Percentiles rank a stretch among this genome's conserved stretches.
phyloP scores from a whole-genome alignment of 1,140 invertebrate genomes.

The Gerris buenoi region DNA sequence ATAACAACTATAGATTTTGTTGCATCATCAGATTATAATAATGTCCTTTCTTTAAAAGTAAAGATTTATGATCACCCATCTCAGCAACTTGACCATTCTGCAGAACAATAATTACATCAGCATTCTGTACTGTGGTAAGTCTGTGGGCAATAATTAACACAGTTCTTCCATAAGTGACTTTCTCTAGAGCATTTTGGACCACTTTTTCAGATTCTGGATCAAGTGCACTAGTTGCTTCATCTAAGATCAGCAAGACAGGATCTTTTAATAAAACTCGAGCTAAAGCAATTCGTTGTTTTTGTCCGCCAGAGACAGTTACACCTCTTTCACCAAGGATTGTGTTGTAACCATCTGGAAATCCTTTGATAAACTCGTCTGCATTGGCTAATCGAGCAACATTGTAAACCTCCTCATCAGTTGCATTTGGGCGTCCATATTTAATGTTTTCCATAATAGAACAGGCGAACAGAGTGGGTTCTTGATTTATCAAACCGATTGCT shows the following conservation, averaged over 20 bases:
- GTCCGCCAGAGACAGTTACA: conserved; percentile 61
- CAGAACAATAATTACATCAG: conserved; percentile 75
- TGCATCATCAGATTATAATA: conserved; percentile 5
- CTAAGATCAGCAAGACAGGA: conserved; percentile 67
- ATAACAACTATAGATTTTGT: neutral
- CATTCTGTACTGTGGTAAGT: conserved; percentile 71
- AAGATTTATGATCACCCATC: conserved; percentile 31
- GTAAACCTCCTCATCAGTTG: conserved; percentile 47
- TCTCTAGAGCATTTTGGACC: conserved; percentile 69
- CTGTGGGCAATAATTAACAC: conserved; percentile 79
- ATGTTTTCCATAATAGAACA: conserved; percentile 88
- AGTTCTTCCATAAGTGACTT: conserved; percentile 59
- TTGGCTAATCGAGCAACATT: conserved; percentile 75
- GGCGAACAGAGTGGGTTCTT: conserved; percentile 85
- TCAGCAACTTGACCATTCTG: conserved; percentile 64
- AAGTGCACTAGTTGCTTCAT: conserved; percentile 84
- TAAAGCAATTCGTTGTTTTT: conserved; percentile 72
- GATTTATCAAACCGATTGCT: conserved; percentile 76
- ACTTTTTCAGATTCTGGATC: conserved; percentile 78
- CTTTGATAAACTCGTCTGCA: conserved; percentile 72
- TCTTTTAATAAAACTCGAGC: conserved; percentile 63
- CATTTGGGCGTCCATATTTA: conserved; percentile 64
- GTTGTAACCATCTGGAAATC: conserved; percentile 71
- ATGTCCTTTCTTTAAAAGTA: neutral
- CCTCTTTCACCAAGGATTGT: conserved; percentile 71